Percentiles rank a stretch among this genome's conserved stretches.
Conservation (phyloP, 2,888 invertebrate genomes). For the Siphlonurus alternatus region DNA sequence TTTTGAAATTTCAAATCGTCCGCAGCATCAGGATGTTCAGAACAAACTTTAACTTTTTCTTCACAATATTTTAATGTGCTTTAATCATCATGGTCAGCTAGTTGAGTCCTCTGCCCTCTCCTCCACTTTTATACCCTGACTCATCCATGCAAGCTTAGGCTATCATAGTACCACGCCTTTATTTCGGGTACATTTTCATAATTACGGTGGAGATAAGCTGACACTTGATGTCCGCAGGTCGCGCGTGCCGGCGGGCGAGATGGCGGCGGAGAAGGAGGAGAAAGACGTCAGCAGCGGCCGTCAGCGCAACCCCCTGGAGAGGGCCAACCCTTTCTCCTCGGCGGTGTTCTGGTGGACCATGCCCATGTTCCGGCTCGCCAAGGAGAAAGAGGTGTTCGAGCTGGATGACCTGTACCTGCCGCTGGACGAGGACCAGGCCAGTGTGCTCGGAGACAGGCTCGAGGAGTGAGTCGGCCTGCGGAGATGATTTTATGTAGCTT, state of each 20-base stretch:
- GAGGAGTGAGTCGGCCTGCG: constrained; percentile 20
- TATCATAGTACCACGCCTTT: no score
- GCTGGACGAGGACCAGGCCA: constrained; percentile 17
- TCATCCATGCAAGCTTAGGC: no score
- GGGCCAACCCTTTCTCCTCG: background rate
- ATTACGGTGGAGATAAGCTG: no score
- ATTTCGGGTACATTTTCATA: no score
- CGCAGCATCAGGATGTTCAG: no score
- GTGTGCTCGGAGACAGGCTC: constrained; percentile 17
- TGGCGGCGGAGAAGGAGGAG: background rate
- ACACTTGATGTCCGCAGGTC: background rate
- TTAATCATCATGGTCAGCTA: no score
- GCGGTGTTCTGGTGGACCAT: constrained; percentile 18
- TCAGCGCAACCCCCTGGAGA: background rate
- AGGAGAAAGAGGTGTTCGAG: constrained; percentile 18
- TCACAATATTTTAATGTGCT: no score
- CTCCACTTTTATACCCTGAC: no score
- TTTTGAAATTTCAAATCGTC: no score
- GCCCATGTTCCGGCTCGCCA: constrained; percentile 18
- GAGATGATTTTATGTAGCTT: no score
- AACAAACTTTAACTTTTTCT: no score
- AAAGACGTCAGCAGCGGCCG: background rate
- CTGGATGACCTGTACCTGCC: constrained; percentile 17
- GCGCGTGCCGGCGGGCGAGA: background rate
- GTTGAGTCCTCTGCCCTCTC: no score